Evolutionary conservation across 2,888 invertebrate genomes (phyloP), one percentile per base, ranked within the genome.

Genomic region (Cyclophora albipunctata): DNA sequence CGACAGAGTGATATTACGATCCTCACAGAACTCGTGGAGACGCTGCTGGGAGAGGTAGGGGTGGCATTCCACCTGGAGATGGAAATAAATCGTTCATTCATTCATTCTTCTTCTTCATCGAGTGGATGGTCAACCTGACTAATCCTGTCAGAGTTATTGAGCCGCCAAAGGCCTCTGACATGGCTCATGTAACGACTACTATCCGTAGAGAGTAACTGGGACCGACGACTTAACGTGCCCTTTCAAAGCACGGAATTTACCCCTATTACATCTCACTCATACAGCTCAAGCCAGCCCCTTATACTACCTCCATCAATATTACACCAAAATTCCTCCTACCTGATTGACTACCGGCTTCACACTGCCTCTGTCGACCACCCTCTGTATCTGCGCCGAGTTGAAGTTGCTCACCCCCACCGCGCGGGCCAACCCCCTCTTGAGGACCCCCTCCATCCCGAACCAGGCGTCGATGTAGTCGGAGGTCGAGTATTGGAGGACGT

Each of bases 351-450:
- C 92, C 0, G 95, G 95, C 60, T 91, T 92, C 40, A 94, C 82
- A 52, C 76, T 88, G 7, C 92, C 92, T 48, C 90, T 90, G 5
- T 91, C 90, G 41, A 95, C 62, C 1, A 97, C 64, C 45, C 93
- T 87, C 54, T 92, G 90, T 3, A 96, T 75, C 73, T 98, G 97
- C 45, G 90, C 81, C 5, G 92, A 92, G 76, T 96, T 97, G 74
- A 97, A 97, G 80, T 98, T 98, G 58, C 96, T 95, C 4, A 97
- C 80, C 0, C 97, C 97, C 58, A 96, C 93, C 46, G 93, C 92
- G 62, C 90, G 92, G 0, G 91, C 91, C 5, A 95, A 79, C 0
- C 95, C 95, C 57, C 90, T 84, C 46, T 90, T 72, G 3, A 92
- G 90, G 20, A 95, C 89, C n/a, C 90, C 84, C 71, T 97, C 97